Base-by-base conservation (phyloP, 2,888 invertebrate genomes). In the Sarcophaga caerulescens region DNA sequence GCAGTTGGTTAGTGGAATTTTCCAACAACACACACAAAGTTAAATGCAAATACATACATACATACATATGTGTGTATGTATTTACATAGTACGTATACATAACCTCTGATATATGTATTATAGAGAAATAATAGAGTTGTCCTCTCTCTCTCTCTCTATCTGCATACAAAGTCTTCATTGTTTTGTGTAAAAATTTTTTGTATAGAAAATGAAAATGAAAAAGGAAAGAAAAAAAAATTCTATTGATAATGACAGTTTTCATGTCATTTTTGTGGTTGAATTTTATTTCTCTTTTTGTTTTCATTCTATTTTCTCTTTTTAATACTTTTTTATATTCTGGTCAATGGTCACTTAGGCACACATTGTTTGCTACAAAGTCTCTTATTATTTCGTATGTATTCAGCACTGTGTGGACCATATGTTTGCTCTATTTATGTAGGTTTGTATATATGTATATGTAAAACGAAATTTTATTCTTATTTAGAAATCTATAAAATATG, bases 231-330 rank as follows among this genome's bases (percentile, higher is more conserved):
- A 35, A 35, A 76, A 44, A 66, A 47, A 45, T 59, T 84, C 70
- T 63, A 78, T 80, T 83, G 77, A n/a, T 73, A 85, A 83, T 80
- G 73, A 63, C 60, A 80, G 63, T 80, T 80, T 71, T 74, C 73
- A 81, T 83, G 62, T 63, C 68, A 74, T 74, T 84, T 74, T 75
- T 79, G 78, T 79, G 84, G 73, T 73, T 60, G 12, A 52, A 59
- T 21, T 62, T 57, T 19, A 21, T 73, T 65, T 57, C 2, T 74
- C 52, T 59, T 60, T 68, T 21, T 25, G 25, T 17, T 44, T 21
- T 21, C 52, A 52, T 70, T 35, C 35, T 35, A 8, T 35, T 35
- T 35, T 35, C 35, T 35, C 35, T 35, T 73, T 73, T 60, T 44
- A 70, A 52, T 14, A 52, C 3, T 52, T 52, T 17, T 52, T 52